These are phyloP conservation scores for Ormia ochracea DNA, from an alignment of 2,888 invertebrate species.

Conservation along the genomic window DNA sequence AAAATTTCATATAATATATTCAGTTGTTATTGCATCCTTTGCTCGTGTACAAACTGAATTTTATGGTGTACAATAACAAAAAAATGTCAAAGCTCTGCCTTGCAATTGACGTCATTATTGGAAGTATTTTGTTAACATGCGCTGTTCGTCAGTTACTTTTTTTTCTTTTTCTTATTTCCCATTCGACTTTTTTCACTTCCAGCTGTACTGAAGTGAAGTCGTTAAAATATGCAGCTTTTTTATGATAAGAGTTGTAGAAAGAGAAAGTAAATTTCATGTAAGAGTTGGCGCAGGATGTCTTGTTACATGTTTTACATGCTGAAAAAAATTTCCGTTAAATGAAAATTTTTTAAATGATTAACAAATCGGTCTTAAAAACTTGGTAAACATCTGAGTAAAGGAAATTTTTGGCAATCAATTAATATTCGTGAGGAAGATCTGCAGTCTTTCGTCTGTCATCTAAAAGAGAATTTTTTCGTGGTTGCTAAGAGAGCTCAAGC, in stretches of 20 bases:
- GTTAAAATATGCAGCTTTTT: constrained; percentile 27
- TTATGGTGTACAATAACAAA: constrained; percentile 61
- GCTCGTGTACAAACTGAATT: constrained; percentile 14
- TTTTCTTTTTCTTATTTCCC: background rate
- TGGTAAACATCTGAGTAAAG: too few relatives aligned
- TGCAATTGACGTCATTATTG: constrained; percentile 73
- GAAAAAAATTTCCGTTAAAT: background rate
- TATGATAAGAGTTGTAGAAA: constrained; percentile 12
- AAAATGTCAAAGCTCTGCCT: constrained; percentile 68
- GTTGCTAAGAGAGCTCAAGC: too few relatives aligned
- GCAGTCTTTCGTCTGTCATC: too few relatives aligned
- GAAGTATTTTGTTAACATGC: constrained; percentile 68
- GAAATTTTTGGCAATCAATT: too few relatives aligned
- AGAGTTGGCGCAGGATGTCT: background rate
- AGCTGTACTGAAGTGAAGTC: constrained; percentile 4
- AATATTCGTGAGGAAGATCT: too few relatives aligned
- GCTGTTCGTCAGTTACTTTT: constrained; percentile 30
- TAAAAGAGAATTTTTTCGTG: too few relatives aligned
- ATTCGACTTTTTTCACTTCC: constrained; percentile 12
- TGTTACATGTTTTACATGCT: background rate
- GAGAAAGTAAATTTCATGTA: background rate
- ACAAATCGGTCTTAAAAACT: too few relatives aligned
- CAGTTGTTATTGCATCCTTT: constrained; percentile 30
- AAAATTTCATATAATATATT: constrained; percentile 2
- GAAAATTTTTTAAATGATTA: too few relatives aligned